phyloP scores from a whole-genome alignment of 2,113 vertebrate species.

The Lasiurus borealis region DNA sequence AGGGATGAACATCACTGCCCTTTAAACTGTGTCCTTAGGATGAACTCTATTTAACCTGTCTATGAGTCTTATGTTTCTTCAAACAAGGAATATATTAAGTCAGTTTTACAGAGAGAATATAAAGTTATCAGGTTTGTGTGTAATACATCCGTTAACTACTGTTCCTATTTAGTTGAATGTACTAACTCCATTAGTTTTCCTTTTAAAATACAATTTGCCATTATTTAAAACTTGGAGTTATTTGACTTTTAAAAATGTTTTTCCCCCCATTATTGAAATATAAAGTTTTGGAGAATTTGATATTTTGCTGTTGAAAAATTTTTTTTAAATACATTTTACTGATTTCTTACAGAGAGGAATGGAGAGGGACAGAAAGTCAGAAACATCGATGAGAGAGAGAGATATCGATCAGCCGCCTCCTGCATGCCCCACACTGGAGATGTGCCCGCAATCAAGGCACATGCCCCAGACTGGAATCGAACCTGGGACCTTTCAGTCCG shows the following conservation, averaged over 20 bases:
- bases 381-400: too few relatives aligned
- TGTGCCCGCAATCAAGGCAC: too few relatives aligned
- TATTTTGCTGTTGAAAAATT: background rate
- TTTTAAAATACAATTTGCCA: background rate
- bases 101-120: background rate
- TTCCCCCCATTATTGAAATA: background rate
- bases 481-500: too few relatives aligned
- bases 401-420: too few relatives aligned
- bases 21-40: background rate
- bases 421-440: too few relatives aligned
- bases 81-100: background rate
- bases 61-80: background rate
- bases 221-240: constrained; percentile 14
- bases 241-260: background rate
- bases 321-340: too few relatives aligned
- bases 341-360: too few relatives aligned
- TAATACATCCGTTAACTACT: background rate
- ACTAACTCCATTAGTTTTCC: background rate
- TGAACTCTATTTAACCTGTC: background rate
- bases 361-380: too few relatives aligned
- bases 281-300: background rate
- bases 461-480: too few relatives aligned
- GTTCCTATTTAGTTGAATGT: background rate
- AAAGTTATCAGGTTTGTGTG: too few relatives aligned
- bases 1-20: background rate